Evolutionary conservation across 2,113 vertebrate species (phyloP), one percentile per base, ranked within the genome.

Genomic region (Sula dactylatra): DNA sequence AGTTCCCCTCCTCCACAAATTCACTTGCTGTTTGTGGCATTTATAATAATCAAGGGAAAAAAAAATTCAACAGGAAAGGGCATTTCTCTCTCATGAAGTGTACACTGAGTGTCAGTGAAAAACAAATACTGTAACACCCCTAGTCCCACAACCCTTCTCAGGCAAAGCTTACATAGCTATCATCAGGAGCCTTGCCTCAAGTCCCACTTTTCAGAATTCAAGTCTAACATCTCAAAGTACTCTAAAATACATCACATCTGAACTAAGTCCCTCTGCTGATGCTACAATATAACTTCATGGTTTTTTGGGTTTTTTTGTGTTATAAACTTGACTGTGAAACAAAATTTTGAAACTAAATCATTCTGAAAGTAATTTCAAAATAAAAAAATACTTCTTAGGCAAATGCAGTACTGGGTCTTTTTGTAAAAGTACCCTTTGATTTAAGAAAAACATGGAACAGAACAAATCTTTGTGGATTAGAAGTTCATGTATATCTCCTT

Each of bases 1-100:
- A 13, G 62, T 83, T 94, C 95, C 93, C 95, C 87, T 97, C 94
- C 94, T 88, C 92, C 69, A 91, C 59, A 84, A 94, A 96, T 97
- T 95, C 93, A 87, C 88, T 97, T 92, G 72, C 26, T 86, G 61
- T 89, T 91, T 97, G 50, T 66, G 12, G 16, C 49, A 93, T 96
- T 97, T 97, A 85, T 66, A 97, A 97, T 79, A 82, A 96, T 13
- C 44, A 92, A 85, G 77, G 65, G 36, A 11, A 67, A 76, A 91
- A 80, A 72, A 55, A 71, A 62, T 34, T 92, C 59, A 74, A 69
- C 14, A 40, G 44, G 40, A 96, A 88, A 79, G 83, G 42, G 12
- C 45, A 55, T 66, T 85, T 87, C 47, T 90, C 76, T 94, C 66
- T 93, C 76, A 83, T 89, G 91, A 95, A 89, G 47, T 71, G 26